These are phyloP conservation scores for Gnathonemus longibarbis DNA, from an alignment of 2,113 vertebrate genomes.

Conservation along the genomic window DNA sequence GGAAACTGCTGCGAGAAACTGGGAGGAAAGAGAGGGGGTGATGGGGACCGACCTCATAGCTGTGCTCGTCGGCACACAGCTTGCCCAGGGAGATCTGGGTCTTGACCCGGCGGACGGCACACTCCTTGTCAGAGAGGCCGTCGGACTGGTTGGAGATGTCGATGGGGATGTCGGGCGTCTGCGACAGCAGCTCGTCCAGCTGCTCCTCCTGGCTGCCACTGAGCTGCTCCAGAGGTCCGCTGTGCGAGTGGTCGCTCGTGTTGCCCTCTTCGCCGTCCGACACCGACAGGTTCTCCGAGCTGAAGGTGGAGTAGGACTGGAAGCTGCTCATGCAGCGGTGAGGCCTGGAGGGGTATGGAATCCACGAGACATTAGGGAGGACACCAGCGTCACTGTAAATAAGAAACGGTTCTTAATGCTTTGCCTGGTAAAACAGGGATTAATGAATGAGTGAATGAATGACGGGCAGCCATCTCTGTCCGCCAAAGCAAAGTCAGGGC, in stretches of 20 bases:
- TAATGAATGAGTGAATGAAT: no score
- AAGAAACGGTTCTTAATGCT: no score
- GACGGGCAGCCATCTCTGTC: background rate
- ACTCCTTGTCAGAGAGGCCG: conserved; percentile 95
- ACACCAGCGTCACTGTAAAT: background rate
- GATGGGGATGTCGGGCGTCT: conserved; percentile 92
- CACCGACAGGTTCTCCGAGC: conserved; percentile 94
- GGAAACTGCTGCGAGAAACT: background rate
- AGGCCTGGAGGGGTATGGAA: conserved; percentile 59
- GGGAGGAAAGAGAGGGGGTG: background rate
- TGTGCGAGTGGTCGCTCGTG: conserved; percentile 92
- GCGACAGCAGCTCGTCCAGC: conserved; percentile 84
- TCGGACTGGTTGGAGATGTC: conserved; percentile 97
- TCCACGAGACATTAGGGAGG: background rate
- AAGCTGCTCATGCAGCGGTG: conserved; percentile 92
- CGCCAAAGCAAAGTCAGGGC: background rate
- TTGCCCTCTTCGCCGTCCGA: conserved; percentile 97
- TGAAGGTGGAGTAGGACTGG: conserved; percentile 97
- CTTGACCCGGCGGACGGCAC: conserved; percentile 89
- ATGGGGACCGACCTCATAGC: conserved; percentile 74
- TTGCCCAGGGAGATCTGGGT: conserved; percentile 98
- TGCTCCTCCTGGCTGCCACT: conserved; percentile 72
- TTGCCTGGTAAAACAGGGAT: no score
- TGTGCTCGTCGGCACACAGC: conserved; percentile 83
- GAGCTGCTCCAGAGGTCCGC: conserved; percentile 75